phyloP scores from a whole-genome alignment of 2,797 vertebrate genomes.

The Pangasius macronema region DNA sequence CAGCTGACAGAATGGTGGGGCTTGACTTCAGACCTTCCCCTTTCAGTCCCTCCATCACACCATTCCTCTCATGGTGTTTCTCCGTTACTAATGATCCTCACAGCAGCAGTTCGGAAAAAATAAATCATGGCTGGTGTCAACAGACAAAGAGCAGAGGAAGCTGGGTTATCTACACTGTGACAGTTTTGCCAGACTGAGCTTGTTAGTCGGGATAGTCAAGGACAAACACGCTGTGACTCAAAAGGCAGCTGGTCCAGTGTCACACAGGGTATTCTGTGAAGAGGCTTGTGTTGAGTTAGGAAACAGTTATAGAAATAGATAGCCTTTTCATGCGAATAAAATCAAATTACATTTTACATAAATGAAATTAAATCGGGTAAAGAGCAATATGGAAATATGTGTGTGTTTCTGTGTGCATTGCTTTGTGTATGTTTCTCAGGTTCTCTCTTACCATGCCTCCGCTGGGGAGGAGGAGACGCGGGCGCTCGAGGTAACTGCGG shows the following conservation, averaged over 20 bases:
- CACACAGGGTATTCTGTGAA: neutral
- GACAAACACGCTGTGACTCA: conserved; percentile 13
- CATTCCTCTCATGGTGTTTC: neutral
- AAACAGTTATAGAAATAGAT: neutral
- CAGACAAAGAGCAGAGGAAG: conserved; percentile 10
- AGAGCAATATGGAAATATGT: neutral
- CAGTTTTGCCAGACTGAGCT: conserved; percentile 9
- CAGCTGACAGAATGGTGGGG: conserved; percentile 61
- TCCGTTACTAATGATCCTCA: neutral
- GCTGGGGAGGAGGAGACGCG: conserved; percentile 89
- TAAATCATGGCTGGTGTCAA: neutral
- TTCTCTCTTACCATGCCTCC: conserved; percentile 93
- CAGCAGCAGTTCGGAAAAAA: conserved; percentile 8
- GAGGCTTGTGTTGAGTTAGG: neutral
- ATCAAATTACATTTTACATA: neutral
- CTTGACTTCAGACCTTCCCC: conserved; percentile 17
- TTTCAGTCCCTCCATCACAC: conserved; percentile 15
- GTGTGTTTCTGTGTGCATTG: conserved; percentile 3
- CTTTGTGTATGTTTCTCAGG: conserved; percentile 68
- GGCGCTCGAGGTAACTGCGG: conserved; percentile 92
- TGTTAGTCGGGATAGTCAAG: neutral
- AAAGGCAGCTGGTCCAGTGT: neutral
- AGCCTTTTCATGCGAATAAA: neutral
- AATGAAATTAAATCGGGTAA: neutral
- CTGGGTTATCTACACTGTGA: conserved; percentile 14